Conservation (phyloP, 2,113 vertebrate genomes). For the Epinephelus cyanopodus region DNA sequence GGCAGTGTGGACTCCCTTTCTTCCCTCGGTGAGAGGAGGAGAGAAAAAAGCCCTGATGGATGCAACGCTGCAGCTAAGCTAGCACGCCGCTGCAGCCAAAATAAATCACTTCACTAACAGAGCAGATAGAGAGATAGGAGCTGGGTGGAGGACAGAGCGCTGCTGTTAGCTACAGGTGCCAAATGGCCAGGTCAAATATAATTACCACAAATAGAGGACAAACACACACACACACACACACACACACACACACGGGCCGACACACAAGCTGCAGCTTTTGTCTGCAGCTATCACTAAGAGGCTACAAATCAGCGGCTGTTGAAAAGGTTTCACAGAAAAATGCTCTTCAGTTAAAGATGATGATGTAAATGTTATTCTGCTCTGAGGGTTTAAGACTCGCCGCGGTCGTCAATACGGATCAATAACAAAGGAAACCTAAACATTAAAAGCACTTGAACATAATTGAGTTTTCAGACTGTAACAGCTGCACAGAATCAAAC, state of each 20-base stretch:
- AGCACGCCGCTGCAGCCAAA: conserved; percentile 54
- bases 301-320: conserved; percentile 43
- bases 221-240: conserved; percentile 29
- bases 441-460: conserved; percentile 44
- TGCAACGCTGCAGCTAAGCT: conserved; percentile 51
- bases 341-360: conserved; percentile 46
- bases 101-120: conserved; percentile 73
- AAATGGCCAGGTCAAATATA: conserved; percentile 78
- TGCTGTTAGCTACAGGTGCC: conserved; percentile 73
- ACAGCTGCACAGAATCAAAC: not conserved
- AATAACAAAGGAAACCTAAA: conserved; percentile 45
- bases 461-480: conserved; percentile 24
- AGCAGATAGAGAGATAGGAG: conserved; percentile 39
- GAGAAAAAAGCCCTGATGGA: conserved; percentile 53
- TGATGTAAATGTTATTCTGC: conserved; percentile 32
- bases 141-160: conserved; percentile 40
- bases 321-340: conserved; percentile 50
- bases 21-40: not conserved
- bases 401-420: conserved; percentile 8
- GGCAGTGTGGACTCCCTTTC: conserved; percentile 37
- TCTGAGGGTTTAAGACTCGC: not conserved
- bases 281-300: conserved; percentile 54
- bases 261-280: conserved; percentile 17
- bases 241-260: not conserved
- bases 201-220: conserved; percentile 76